These are phyloP conservation scores for Phrynocephalus forsythii DNA, from an alignment of 2,797 vertebrate genomes.

Conservation along the genomic window DNA sequence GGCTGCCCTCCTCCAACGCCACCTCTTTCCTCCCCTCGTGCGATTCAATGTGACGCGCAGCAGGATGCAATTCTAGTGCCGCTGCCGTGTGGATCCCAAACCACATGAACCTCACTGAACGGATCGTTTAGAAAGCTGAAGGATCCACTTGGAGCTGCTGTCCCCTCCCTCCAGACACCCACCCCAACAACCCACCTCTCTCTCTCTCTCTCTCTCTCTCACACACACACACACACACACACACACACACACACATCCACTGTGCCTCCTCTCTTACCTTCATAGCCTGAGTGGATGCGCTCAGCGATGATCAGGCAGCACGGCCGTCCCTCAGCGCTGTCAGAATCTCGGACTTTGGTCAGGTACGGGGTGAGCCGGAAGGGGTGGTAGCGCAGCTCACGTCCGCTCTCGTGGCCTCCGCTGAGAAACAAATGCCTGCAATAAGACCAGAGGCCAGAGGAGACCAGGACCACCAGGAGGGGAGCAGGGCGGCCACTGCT, in stretches of 20 bases:
- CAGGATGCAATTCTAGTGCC: neutral
- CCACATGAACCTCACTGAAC: too few species aligned
- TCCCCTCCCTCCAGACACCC: too few species aligned
- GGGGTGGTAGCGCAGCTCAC: constrained; percentile 63
- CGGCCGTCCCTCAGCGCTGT: constrained; percentile 79
- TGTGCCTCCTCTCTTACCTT: constrained; percentile 75
- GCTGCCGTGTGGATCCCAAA: too few species aligned
- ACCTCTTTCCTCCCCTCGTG: neutral
- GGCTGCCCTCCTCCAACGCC: neutral
- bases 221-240: neutral
- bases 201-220: neutral
- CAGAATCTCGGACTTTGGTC: constrained; percentile 86
- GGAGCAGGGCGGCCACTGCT: neutral
- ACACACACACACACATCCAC: too few species aligned
- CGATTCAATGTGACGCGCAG: neutral
- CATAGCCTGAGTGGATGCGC: constrained; percentile 90
- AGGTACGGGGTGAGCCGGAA: constrained; percentile 86
- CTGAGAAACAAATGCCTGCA: constrained; percentile 69
- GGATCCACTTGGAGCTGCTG: too few species aligned
- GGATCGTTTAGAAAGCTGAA: neutral
- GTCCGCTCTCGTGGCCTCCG: constrained; percentile 68
- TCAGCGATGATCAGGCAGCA: constrained; percentile 91
- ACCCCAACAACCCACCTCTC: too few species aligned
- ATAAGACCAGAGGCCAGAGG: constrained; percentile 59
- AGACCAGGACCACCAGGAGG: constrained; percentile 34